Conservation (phyloP, 1,140 invertebrate species). For the Zaprionus vittiger region DNA sequence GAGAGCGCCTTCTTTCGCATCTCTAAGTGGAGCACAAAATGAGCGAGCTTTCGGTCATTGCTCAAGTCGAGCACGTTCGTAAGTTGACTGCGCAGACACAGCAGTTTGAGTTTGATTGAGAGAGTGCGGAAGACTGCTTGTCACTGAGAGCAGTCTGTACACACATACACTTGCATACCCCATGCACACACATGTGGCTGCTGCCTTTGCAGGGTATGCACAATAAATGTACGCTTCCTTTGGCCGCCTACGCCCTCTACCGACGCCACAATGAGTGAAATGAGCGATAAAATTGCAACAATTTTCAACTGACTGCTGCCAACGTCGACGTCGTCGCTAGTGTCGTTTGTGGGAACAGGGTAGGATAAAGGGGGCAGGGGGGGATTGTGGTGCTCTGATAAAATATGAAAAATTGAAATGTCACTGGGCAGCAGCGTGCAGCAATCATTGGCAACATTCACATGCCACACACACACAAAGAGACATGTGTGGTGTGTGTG, state of each 20-base stretch:
- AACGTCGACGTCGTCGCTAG: neutral
- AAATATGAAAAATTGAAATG: constrained; percentile 76
- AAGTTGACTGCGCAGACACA: neutral
- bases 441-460: constrained; percentile 42
- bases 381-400: constrained; percentile 38
- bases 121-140: too few species aligned
- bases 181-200: neutral
- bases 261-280: constrained; percentile 64
- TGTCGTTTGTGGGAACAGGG: neutral
- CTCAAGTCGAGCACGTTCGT: neutral
- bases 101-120: too few species aligned
- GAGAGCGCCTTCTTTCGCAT: too few species aligned
- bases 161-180: neutral
- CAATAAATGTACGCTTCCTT: constrained; percentile 30
- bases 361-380: neutral
- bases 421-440: constrained; percentile 54
- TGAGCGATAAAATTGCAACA: constrained; percentile 82
- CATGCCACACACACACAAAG: constrained; percentile 5
- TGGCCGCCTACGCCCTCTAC: constrained; percentile 11
- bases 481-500: constrained; percentile 4
- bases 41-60: too few species aligned
- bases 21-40: too few species aligned
- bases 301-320: constrained; percentile 60
- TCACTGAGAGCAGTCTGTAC: neutral
- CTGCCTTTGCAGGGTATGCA: constrained; percentile 13